phyloP scores from a whole-genome alignment of 1,140 invertebrate species.

The Trialeurodes vaporariorum region DNA sequence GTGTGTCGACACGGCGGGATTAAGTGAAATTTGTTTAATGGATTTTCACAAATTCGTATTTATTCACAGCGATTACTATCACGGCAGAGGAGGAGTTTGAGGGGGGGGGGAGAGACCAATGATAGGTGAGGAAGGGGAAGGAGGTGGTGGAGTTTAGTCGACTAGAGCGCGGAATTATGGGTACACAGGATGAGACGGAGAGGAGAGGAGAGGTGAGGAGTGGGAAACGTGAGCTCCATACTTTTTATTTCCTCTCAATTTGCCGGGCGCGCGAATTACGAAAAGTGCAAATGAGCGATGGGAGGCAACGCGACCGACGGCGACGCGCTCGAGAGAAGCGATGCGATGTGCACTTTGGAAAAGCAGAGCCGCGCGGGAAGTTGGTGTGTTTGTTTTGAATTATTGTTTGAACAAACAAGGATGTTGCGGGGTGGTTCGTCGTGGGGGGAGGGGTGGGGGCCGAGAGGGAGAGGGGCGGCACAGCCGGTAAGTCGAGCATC shows the following conservation, averaged over 20 bases:
- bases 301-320: too few species aligned
- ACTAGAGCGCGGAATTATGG: too few species aligned
- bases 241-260: background rate
- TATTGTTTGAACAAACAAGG: background rate
- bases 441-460: background rate
- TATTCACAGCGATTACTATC: background rate
- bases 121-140: background rate
- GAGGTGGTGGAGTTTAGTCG: background rate
- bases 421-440: too few species aligned
- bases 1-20: too few species aligned
- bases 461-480: too few species aligned
- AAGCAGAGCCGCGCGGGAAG: background rate
- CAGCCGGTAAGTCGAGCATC: too few species aligned
- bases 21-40: conserved; percentile 1
- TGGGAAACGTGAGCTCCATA: too few species aligned
- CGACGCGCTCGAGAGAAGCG: too few species aligned
- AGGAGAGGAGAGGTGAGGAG: too few species aligned
- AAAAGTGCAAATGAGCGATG: background rate
- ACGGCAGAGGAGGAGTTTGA: background rate
- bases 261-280: background rate
- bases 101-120: background rate
- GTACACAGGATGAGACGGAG: too few species aligned
- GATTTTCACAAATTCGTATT: conserved; percentile 1
- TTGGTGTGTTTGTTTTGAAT: background rate
- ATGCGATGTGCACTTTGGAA: too few species aligned